These are phyloP conservation scores for Dromococcyx pavoninus DNA, from an alignment of 2,797 vertebrate species.

Conservation along the genomic window DNA sequence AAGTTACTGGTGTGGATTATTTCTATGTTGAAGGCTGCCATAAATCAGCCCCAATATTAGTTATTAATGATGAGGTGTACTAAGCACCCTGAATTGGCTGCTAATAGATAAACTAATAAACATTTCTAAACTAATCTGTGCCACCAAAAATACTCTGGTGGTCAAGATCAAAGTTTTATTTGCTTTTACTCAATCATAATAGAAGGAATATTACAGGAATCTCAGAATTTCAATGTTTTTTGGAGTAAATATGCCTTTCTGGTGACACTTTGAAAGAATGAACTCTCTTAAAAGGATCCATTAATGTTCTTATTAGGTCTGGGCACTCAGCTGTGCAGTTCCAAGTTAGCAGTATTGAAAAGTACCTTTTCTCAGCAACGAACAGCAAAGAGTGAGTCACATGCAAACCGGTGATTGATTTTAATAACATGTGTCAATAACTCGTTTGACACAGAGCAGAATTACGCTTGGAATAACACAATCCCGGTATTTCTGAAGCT, in stretches of 20 bases:
- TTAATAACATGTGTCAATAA: neutral
- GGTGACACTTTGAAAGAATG: neutral
- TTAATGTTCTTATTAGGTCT: neutral
- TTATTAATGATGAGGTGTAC: neutral
- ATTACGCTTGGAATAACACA: neutral
- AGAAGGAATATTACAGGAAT: neutral
- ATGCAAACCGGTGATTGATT: neutral
- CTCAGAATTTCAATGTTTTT: neutral
- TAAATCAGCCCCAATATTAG: neutral
- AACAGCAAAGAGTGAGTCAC: neutral
- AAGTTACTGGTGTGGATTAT: neutral
- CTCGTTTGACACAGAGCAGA: neutral
- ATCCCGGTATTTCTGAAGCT: neutral
- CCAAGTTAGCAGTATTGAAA: neutral
- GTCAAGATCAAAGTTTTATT: neutral
- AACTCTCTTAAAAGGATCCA: neutral
- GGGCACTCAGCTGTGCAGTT: neutral
- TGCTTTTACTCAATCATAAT: neutral
- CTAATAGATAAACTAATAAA: neutral
- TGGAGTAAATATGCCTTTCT: neutral
- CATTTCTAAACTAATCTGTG: neutral
- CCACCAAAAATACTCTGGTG: neutral
- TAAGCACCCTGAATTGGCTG: neutral
- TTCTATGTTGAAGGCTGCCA: neutral
- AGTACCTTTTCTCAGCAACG: neutral